These are phyloP conservation scores for Phorcus lineatus DNA, from an alignment of 2,888 invertebrate genomes.

Conservation along the genomic window DNA sequence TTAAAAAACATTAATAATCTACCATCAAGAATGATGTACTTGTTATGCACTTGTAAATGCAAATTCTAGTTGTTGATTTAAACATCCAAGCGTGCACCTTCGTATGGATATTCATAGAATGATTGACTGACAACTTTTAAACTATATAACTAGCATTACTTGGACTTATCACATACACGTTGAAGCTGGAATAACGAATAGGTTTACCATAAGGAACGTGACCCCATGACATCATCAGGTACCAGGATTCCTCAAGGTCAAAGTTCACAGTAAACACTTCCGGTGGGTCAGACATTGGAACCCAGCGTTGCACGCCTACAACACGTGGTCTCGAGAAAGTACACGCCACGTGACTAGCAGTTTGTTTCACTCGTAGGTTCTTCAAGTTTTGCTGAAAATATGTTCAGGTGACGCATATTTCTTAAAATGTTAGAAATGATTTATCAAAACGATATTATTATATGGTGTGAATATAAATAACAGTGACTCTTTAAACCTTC, in stretches of 20 bases:
- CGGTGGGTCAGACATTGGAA: constrained; percentile 5
- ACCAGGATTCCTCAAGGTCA: constrained; percentile 32
- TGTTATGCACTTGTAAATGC: too few species aligned
- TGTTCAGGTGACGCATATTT: constrained; percentile 83
- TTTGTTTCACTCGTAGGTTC: constrained; percentile 21
- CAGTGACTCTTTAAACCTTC: too few species aligned
- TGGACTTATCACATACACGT: neutral
- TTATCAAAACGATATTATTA: too few species aligned
- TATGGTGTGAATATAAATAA: too few species aligned
- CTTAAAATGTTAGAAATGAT: too few species aligned
- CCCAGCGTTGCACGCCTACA: constrained; percentile 17
- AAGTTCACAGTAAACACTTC: constrained; percentile 30
- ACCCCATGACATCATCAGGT: constrained; percentile 49
- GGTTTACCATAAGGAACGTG: constrained; percentile 37
- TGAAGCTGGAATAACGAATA: neutral
- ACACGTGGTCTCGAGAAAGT: constrained; percentile 36
- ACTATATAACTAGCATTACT: too few species aligned
- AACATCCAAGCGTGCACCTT: too few species aligned
- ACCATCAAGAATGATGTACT: too few species aligned
- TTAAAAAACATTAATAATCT: too few species aligned
- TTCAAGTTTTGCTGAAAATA: constrained; percentile 10
- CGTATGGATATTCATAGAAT: too few species aligned
- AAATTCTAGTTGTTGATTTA: too few species aligned
- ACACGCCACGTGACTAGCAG: constrained; percentile 39
- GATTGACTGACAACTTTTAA: too few species aligned